Evolutionary conservation across 2,797 vertebrate genomes (phyloP).

Genomic region (Agapornis canus): DNA sequence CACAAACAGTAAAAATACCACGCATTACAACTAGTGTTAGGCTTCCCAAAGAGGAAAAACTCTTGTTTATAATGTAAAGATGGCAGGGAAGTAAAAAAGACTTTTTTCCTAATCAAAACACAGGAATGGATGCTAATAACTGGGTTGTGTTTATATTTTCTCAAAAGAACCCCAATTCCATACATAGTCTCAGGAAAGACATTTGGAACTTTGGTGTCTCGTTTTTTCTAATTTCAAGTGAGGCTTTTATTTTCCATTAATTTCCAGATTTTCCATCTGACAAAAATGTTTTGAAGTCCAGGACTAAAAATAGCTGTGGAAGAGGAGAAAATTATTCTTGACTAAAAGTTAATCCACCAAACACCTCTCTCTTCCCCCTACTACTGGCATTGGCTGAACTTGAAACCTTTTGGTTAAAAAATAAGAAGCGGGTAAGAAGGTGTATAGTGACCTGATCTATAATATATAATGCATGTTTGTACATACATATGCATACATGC

Average conservation of each 20-base stretch:
- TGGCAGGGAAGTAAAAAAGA: background rate
- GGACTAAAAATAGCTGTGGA: background rate
- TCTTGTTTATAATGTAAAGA: background rate
- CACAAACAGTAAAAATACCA: background rate
- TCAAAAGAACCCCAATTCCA: background rate
- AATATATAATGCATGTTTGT: background rate
- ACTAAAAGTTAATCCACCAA: background rate
- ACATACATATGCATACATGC: background rate
- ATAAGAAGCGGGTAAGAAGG: background rate
- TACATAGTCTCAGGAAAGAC: background rate
- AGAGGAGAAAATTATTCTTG: background rate
- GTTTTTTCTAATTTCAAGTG: background rate
- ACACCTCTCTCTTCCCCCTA: background rate
- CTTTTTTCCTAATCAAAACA: background rate
- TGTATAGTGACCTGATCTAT: background rate
- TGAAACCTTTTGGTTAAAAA: background rate
- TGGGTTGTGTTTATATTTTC: background rate
- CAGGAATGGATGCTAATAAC: background rate
- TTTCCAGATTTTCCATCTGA: background rate
- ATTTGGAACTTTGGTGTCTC: background rate
- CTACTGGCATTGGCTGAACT: background rate
- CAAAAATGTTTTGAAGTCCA: background rate
- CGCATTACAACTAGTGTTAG: background rate
- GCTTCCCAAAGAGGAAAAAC: background rate
- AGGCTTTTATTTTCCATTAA: background rate